A percentile compares a stretch with the other conserved stretches of the same genome.
These are phyloP conservation scores for Diorhabda carinulata DNA, from an alignment of 1,140 invertebrate species.

Conservation along the genomic window DNA sequence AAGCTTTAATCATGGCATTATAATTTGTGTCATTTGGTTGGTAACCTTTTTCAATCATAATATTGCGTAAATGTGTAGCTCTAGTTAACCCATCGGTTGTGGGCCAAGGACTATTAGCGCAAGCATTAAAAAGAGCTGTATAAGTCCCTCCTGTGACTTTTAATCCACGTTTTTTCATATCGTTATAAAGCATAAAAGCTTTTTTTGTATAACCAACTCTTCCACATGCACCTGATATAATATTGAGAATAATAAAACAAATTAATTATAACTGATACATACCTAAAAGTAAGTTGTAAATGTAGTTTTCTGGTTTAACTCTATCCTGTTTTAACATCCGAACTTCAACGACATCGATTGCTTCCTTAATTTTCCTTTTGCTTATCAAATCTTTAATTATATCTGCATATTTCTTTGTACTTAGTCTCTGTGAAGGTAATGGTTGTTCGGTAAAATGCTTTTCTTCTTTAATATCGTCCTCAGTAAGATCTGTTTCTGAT, in stretches of 20 bases:
- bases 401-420: constrained; percentile 60
- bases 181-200: constrained; percentile 76
- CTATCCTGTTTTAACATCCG: constrained; percentile 70
- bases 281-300: constrained; percentile 74
- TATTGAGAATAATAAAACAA: constrained; percentile 22
- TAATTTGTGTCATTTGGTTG: constrained; percentile 74
- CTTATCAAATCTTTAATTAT: constrained; percentile 65
- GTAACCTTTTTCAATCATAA: constrained; percentile 65
- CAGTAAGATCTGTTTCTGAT: constrained; percentile 44
- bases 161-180: constrained; percentile 73
- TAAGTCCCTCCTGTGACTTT: constrained; percentile 67
- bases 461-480: constrained; percentile 56
- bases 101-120: constrained; percentile 71
- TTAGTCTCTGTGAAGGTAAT: constrained; percentile 49
- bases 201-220: constrained; percentile 76
- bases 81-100: constrained; percentile 57
- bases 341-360: constrained; percentile 69
- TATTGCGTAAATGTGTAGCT: constrained; percentile 61
- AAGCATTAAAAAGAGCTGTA: constrained; percentile 83
- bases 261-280: neutral
- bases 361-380: constrained; percentile 63
- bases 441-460: constrained; percentile 50
- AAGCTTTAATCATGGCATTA: constrained; percentile 88
- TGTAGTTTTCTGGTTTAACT: constrained; percentile 71
- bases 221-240: constrained; percentile 61